Conservation (phyloP, 2,888 invertebrate genomes). For the Eumerus sabulonum region DNA sequence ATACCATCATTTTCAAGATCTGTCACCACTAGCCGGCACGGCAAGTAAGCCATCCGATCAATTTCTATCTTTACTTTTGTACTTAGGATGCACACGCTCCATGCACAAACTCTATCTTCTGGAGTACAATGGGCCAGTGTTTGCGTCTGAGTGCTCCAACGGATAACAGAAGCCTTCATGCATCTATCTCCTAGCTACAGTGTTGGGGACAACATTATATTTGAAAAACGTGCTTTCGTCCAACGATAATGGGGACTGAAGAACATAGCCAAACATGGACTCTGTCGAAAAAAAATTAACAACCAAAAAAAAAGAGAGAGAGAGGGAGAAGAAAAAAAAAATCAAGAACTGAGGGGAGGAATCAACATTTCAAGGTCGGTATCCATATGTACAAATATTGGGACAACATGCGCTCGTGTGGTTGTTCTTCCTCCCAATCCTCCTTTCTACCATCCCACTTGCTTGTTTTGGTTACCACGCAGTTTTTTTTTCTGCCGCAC, state of each 20-base stretch:
- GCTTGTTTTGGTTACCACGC: slow-evolving; percentile 29
- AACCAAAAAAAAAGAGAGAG: background rate
- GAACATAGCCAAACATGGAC: slow-evolving; percentile 32
- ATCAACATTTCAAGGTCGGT: slow-evolving; percentile 44
- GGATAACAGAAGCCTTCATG: too few species aligned
- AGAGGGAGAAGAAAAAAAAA: too few species aligned
- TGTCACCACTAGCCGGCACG: too few species aligned
- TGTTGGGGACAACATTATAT: background rate
- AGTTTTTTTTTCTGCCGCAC: slow-evolving; percentile 42
- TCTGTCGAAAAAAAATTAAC: slow-evolving; percentile 7
- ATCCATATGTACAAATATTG: slow-evolving; percentile 32
- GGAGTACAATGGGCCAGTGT: too few species aligned
- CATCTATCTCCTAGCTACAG: background rate
- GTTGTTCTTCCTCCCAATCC: slow-evolving; percentile 44
- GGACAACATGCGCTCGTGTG: slow-evolving; percentile 41
- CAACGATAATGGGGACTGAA: slow-evolving; percentile 13
- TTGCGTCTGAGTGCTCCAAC: too few species aligned
- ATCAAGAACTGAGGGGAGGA: background rate
- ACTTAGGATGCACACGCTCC: too few species aligned
- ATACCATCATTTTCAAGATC: slow-evolving; percentile 38
- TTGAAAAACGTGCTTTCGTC: slow-evolving; percentile 4
- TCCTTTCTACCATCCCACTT: background rate
- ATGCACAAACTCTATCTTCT: too few species aligned
- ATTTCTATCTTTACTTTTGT: background rate
- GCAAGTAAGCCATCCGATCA: too few species aligned